These are phyloP conservation scores for Heterotis niloticus DNA, from an alignment of 2,113 vertebrate genomes.

Conservation along the genomic window DNA sequence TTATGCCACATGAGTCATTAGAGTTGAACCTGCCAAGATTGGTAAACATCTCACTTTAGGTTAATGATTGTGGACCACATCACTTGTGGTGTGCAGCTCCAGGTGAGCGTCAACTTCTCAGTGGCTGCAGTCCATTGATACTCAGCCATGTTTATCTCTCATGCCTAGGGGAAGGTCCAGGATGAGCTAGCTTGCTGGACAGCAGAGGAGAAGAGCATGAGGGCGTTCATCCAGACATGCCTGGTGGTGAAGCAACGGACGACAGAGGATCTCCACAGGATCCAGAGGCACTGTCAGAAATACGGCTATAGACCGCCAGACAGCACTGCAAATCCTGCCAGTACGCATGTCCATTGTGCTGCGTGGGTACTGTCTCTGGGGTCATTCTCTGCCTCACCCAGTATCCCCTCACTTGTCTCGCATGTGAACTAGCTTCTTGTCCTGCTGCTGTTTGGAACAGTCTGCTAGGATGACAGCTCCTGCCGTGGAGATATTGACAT, in stretches of 20 bases:
- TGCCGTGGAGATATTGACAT: not conserved
- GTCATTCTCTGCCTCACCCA: not conserved
- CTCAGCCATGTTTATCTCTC: not conserved
- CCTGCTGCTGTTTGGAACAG: not conserved
- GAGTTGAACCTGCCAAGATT: not conserved
- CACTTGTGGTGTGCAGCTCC: not conserved
- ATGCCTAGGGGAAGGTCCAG: slow-evolving; percentile 63
- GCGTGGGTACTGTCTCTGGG: not conserved
- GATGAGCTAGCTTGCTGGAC: slow-evolving; percentile 54
- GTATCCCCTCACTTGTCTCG: not conserved
- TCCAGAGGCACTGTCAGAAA: slow-evolving; percentile 72
- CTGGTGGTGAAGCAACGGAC: slow-evolving; percentile 69
- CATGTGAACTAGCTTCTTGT: no score
- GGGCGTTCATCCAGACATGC: slow-evolving; percentile 68
- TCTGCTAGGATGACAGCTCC: not conserved
- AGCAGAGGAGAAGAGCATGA: slow-evolving; percentile 48
- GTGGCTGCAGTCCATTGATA: not conserved
- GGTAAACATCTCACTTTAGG: not conserved
- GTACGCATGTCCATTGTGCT: slow-evolving; percentile 51
- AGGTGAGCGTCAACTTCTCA: not conserved
- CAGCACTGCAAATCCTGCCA: slow-evolving; percentile 43
- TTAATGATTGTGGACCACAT: not conserved
- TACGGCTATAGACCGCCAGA: slow-evolving; percentile 68
- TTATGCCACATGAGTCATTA: no score
- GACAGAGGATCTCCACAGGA: slow-evolving; percentile 62